These are phyloP conservation scores for Coelopa frigida DNA, from an alignment of 1,140 invertebrate species.

Conservation along the genomic window DNA sequence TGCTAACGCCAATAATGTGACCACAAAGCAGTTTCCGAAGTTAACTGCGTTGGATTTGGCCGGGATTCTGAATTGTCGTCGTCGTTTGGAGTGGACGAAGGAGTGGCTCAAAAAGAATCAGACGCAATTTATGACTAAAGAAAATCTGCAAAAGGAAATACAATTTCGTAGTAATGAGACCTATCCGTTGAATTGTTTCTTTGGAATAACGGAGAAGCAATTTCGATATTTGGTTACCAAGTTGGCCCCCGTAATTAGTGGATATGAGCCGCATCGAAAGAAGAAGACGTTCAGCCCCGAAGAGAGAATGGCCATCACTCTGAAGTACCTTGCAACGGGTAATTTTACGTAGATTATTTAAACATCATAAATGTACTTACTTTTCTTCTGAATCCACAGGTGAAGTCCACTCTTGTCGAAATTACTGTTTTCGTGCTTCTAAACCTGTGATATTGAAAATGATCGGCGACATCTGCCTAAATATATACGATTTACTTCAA, in stretches of 20 bases:
- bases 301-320: constrained; percentile 40
- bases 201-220: constrained; percentile 40
- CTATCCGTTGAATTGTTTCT: constrained; percentile 43
- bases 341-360: constrained; percentile 8
- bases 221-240: constrained; percentile 38
- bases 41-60: constrained; percentile 37
- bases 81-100: constrained; percentile 39
- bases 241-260: constrained; percentile 36
- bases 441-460: constrained; percentile 44
- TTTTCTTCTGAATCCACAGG: constrained; percentile 17
- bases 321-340: constrained; percentile 44
- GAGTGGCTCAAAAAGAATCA: constrained; percentile 42
- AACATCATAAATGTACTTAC: constrained; percentile 5
- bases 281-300: constrained; percentile 42
- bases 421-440: constrained; percentile 44
- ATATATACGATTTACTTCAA: constrained; percentile 41
- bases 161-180: constrained; percentile 40
- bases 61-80: constrained; percentile 34
- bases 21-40: constrained; percentile 26
- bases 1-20: constrained; percentile 13
- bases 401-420: constrained; percentile 43
- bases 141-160: constrained; percentile 35
- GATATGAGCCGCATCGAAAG: constrained; percentile 39
- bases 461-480: constrained; percentile 43
- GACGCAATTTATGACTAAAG: constrained; percentile 35